These are phyloP conservation scores for Pterocles burchelli DNA, from an alignment of 2,113 vertebrate species.

Conservation along the genomic window DNA sequence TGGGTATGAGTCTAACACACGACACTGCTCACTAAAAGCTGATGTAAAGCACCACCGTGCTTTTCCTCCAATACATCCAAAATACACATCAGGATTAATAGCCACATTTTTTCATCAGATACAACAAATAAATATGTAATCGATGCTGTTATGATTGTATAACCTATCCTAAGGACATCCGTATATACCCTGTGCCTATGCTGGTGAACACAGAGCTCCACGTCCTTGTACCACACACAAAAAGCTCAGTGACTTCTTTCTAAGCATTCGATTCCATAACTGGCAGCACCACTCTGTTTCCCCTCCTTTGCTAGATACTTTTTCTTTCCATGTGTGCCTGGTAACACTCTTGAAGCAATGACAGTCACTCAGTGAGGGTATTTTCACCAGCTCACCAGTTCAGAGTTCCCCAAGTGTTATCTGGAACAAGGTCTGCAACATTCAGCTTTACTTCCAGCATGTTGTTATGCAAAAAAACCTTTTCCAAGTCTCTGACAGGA, in stretches of 20 bases:
- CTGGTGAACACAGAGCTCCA: background rate
- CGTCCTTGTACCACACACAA: background rate
- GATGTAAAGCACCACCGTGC: conserved; percentile 18
- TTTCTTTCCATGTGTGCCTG: background rate
- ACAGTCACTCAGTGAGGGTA: background rate
- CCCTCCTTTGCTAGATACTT: background rate
- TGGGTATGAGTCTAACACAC: background rate
- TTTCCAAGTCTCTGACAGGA: background rate
- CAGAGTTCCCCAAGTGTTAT: background rate
- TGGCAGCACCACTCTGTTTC: background rate
- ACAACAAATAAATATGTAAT: background rate
- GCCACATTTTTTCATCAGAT: background rate
- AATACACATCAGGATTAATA: conserved; percentile 45
- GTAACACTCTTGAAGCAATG: background rate
- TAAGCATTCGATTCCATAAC: background rate
- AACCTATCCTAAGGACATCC: background rate
- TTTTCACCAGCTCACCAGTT: background rate
- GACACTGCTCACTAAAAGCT: conserved; percentile 25
- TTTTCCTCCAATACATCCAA: conserved; percentile 43
- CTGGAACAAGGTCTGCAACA: background rate
- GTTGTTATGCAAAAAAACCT: background rate
- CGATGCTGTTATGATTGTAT: background rate
- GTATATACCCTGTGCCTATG: background rate
- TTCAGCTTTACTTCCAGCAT: background rate
- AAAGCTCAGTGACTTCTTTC: background rate